phyloP scores from a whole-genome alignment of 2,113 vertebrate genomes.

The Arenaria interpres region DNA sequence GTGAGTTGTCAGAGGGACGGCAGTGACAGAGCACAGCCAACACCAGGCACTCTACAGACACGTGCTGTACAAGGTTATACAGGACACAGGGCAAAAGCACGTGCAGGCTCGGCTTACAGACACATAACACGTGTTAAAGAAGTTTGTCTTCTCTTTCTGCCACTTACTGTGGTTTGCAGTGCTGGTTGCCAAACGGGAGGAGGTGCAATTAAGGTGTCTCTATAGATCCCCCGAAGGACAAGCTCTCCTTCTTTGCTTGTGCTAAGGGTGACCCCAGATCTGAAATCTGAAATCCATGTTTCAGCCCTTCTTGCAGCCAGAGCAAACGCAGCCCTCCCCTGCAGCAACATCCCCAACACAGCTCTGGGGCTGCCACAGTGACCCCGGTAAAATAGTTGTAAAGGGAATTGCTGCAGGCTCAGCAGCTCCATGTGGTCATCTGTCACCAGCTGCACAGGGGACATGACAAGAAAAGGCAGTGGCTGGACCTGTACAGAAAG shows the following conservation, averaged over 20 bases:
- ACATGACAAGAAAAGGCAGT: not conserved
- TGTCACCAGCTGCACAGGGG: not conserved
- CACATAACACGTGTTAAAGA: not conserved
- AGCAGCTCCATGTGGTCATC: not conserved
- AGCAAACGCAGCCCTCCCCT: not conserved
- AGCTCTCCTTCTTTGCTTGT: not conserved
- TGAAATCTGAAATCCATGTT: not conserved
- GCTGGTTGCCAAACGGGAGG: not conserved
- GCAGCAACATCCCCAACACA: not conserved
- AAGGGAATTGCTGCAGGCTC: not conserved
- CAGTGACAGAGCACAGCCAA: not conserved
- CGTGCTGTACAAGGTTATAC: not conserved
- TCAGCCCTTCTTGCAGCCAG: not conserved
- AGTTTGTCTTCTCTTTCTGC: not conserved
- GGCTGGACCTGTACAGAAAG: not conserved
- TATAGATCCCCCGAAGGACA: no score
- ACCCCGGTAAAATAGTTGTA: not conserved
- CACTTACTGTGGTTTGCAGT: not conserved
- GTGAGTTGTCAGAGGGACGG: not conserved
- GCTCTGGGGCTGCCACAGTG: not conserved
- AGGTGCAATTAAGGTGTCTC: not conserved
- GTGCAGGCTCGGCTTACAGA: not conserved
- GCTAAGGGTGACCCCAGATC: not conserved
- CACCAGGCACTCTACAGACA: not conserved
- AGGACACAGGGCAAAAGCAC: not conserved